phyloP scores from a whole-genome alignment of 2,113 vertebrate genomes.

The Dinomys branickii region DNA sequence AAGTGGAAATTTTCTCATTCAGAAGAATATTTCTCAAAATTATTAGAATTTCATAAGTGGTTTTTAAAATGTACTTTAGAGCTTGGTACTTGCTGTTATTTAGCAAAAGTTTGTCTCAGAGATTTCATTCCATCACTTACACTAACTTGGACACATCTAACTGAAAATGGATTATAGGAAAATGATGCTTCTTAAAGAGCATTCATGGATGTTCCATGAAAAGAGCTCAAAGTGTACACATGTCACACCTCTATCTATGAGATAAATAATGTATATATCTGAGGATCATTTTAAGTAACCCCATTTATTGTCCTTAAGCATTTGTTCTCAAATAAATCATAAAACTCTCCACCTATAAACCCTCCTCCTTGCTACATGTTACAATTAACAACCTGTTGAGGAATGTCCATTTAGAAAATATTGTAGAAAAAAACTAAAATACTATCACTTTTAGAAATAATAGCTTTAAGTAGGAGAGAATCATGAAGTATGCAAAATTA shows the following conservation, averaged over 20 bases:
- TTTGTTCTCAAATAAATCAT: slow-evolving; percentile 7
- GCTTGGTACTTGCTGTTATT: background rate
- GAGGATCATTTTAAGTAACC: background rate
- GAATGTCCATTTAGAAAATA: background rate
- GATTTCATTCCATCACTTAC: background rate
- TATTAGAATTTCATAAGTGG: background rate
- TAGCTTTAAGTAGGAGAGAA: background rate
- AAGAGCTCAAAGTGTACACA: background rate
- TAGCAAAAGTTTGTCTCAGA: background rate
- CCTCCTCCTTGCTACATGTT: background rate
- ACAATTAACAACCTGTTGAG: background rate
- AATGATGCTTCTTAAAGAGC: background rate
- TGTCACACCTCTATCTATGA: background rate
- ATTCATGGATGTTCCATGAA: background rate
- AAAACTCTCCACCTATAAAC: background rate
- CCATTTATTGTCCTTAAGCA: background rate
- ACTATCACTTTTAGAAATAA: background rate
- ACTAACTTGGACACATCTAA: background rate
- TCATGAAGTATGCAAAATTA: background rate
- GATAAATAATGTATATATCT: background rate
- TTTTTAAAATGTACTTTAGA: background rate
- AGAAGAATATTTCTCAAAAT: background rate
- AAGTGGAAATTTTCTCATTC: background rate
- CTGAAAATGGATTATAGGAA: background rate
- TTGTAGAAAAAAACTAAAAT: background rate